phyloP scores from a whole-genome alignment of 2,113 vertebrate genomes.

The Cairina moschata region DNA sequence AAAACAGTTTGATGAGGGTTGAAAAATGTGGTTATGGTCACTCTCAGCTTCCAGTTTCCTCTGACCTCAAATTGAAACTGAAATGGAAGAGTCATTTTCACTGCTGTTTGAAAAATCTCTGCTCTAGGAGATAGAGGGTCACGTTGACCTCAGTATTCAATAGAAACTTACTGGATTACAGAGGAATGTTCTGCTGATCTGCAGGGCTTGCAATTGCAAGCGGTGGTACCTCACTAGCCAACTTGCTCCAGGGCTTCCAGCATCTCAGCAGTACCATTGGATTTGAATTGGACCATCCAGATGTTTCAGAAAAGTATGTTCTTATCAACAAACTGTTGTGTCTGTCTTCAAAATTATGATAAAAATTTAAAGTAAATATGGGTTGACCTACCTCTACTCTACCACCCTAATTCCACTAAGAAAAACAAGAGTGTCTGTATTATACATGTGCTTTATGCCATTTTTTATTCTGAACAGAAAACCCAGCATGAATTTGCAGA shows the following conservation, averaged over 20 bases:
- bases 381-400: neutral
- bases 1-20: neutral
- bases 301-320: neutral
- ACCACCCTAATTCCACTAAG: neutral
- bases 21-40: neutral
- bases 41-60: neutral
- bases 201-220: neutral
- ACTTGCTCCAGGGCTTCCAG: neutral
- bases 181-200: neutral
- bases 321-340: neutral
- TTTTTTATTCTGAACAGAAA: neutral
- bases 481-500: neutral
- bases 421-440: neutral
- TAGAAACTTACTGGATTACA: neutral
- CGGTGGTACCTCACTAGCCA: neutral
- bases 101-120: neutral
- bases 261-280: neutral
- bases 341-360: neutral
- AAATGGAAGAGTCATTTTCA: neutral
- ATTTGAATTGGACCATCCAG: neutral
- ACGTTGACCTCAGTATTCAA: neutral
- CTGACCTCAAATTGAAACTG: neutral
- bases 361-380: rapidly evolving
- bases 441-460: neutral
- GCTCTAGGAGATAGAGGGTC: neutral